A percentile compares a stretch with the other conserved stretches of the same genome.
Conservation (phyloP, 2,797 vertebrate genomes). For the Falco naumanni region DNA sequence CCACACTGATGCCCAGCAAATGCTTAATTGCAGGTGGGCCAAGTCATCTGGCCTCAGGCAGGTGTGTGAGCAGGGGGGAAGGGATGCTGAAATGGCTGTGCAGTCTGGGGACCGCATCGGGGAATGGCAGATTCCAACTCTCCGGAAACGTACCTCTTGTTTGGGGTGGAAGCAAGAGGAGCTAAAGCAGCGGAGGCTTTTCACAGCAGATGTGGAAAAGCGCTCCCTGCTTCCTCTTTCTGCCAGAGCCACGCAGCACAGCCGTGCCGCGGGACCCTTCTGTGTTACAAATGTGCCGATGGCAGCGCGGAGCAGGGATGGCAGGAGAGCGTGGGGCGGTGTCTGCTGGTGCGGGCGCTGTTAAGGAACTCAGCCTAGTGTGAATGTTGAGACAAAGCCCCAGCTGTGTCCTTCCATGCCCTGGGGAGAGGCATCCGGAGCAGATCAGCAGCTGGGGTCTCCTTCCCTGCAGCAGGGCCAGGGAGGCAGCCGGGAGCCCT, state of each 20-base stretch:
- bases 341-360: not conserved
- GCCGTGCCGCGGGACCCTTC: not conserved
- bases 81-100: rapidly evolving
- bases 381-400: not conserved
- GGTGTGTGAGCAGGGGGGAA: not conserved
- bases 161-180: not conserved
- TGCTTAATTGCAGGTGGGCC: not conserved
- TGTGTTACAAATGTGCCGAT: rapidly evolving
- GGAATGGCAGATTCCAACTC: not conserved
- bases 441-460: not conserved
- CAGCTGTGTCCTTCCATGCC: rapidly evolving
- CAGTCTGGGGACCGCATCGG: rapidly evolving
- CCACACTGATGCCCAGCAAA: not conserved
- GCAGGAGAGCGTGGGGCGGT: not conserved
- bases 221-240: not conserved
- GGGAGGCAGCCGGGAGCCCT: not conserved
- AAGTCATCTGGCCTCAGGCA: not conserved
- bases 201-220: rapidly evolving
- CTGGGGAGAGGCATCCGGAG: not conserved
- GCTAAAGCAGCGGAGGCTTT: not conserved
- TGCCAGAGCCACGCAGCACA: not conserved
- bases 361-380: not conserved
- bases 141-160: not conserved
- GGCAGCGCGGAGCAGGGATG: not conserved
- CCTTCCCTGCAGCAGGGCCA: rapidly evolving